Percentiles rank a stretch among this genome's conserved stretches.
Evolutionary conservation across 2,888 invertebrate species (phyloP).

Genomic region (Marronus borbonicus): DNA sequence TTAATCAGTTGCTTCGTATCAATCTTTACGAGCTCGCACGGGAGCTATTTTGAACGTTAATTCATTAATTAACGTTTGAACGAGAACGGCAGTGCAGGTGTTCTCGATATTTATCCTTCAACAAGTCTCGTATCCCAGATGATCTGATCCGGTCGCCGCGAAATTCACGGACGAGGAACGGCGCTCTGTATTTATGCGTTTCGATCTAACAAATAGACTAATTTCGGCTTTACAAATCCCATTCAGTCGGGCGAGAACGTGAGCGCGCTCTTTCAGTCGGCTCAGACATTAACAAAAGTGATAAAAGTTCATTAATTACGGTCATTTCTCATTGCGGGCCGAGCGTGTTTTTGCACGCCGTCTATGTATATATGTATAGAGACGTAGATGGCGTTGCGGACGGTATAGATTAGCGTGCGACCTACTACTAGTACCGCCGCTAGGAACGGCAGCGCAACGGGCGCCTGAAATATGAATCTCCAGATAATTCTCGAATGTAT

Average conservation of each 20-base stretch:
- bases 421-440: too few species aligned
- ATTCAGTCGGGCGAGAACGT: conserved; percentile 7
- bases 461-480: conserved; percentile 42
- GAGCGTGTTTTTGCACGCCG: conserved; percentile 26
- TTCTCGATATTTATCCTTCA: too few species aligned
- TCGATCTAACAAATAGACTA: conserved; percentile 45
- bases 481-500: conserved; percentile 41
- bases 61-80: too few species aligned
- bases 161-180: background rate
- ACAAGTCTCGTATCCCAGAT: too few species aligned
- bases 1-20: too few species aligned
- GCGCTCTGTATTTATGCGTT: conserved; percentile 22
- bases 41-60: too few species aligned
- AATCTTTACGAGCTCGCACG: too few species aligned
- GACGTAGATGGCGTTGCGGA: background rate
- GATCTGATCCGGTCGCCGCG: too few species aligned
- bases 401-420: background rate
- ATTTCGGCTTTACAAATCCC: conserved; percentile 41
- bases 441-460: background rate
- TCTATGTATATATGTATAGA: background rate
- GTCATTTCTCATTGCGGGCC: conserved; percentile 33
- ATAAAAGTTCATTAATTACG: conserved; percentile 46
- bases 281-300: conserved; percentile 45
- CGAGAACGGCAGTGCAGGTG: too few species aligned
- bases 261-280: background rate